Base-by-base conservation (phyloP, 2,888 invertebrate genomes). In the Erebia aethiops region DNA sequence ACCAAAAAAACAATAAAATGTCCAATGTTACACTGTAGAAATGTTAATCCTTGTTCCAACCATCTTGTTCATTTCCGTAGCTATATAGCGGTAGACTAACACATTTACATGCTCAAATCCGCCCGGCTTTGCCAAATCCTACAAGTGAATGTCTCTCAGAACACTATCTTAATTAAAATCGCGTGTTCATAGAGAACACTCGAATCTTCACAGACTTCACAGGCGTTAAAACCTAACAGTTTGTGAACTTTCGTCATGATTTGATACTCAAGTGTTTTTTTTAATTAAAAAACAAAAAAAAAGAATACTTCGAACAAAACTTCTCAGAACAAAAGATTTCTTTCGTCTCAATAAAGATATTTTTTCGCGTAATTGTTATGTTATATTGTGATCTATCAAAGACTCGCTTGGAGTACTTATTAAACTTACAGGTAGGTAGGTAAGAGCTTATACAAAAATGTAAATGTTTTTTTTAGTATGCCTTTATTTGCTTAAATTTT, bases 141-240 rank as follows among this genome's bases (percentile, higher is more conserved):
- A 16, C 43, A 43, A 43, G 60, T 43, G 60, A 60, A 18, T 16
- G 16, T 41, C 16, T n/a, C 43, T 0, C 16, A 21, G 60, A 43
- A 18, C 57, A 8, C 13, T 57, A 60, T 60, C 60, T 60, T 60
- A 60, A 60, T 60, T 60, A 43, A 43, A 41, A 60, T 60, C 41
- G 41, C 58, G n/a, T 58, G 58, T 41, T 60, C 58, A 14, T 58
- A 60, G 41, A 41, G 16, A 16, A 41, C 10, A 11, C 10, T 10
- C 16, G 60, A 43, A 60, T 60, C 60, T 60, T 43, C 11, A 16
- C 43, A 11, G 11, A 43, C 41, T 60, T 60, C 5, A 16, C 60
- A 11, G 41, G 43, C 41, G 60, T 43, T 60, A 11, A 60, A 9
- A 35, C 35, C 35, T 35, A 3, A 43, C 14, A 43, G 16, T 43